These are phyloP conservation scores for Nephotettix cincticeps DNA, from an alignment of 1,140 invertebrate genomes.

Conservation along the genomic window DNA sequence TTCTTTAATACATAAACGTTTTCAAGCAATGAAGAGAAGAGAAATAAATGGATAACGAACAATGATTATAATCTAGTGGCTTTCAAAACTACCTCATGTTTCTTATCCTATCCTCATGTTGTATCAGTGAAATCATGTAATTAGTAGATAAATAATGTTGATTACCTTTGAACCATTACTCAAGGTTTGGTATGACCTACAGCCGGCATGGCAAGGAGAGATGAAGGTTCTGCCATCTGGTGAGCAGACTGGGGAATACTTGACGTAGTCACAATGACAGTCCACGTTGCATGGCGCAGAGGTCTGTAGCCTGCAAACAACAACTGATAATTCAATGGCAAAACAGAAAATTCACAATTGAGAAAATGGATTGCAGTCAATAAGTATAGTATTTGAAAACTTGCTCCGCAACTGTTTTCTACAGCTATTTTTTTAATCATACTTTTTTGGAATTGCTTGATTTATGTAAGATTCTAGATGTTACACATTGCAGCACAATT, in stretches of 20 bases:
- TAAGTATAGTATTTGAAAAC: no score
- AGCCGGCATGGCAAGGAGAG: slow-evolving; percentile 71
- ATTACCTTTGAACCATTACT: slow-evolving; percentile 31
- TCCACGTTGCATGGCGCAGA: slow-evolving; percentile 58
- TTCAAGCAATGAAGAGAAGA: no score
- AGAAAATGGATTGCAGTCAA: no score
- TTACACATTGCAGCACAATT: no score
- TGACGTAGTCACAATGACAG: slow-evolving; percentile 60
- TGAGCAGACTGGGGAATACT: slow-evolving; percentile 67
- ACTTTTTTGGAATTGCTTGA: no score
- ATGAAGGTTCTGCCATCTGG: slow-evolving; percentile 59
- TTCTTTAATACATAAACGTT: no score
- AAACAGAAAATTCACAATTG: no score
- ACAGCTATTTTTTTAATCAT: no score
- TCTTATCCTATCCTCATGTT: no score
- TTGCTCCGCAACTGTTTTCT: no score
- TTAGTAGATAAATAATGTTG: no score
- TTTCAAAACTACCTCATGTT: background rate
- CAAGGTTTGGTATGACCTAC: slow-evolving; percentile 39
- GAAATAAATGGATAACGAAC: background rate
- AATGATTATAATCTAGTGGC: background rate
- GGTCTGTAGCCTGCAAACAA: slow-evolving; percentile 38
- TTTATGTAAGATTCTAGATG: no score
- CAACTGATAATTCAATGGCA: background rate
- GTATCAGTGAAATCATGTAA: background rate